Percentiles rank a stretch among this genome's conserved stretches.
phyloP scores from a whole-genome alignment of 2,113 vertebrate genomes.

The Psephotus haematonotus region DNA sequence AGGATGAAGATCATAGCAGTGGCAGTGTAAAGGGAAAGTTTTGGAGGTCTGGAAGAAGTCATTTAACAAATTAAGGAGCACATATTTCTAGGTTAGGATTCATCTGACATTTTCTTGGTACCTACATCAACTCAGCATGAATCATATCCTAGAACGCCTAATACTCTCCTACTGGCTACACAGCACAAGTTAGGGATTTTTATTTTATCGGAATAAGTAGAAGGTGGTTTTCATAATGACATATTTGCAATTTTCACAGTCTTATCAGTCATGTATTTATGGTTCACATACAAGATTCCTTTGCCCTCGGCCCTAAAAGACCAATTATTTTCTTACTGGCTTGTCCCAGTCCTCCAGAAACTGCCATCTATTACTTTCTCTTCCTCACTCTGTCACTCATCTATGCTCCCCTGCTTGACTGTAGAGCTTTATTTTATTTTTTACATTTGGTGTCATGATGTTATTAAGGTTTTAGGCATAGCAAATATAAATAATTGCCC shows the following conservation, averaged over 20 bases:
- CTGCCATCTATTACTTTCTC: neutral
- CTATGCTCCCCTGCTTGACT: neutral
- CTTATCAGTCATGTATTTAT: neutral
- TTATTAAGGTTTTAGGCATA: neutral
- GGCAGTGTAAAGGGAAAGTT: neutral
- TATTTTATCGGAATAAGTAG: neutral
- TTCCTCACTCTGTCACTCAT: neutral
- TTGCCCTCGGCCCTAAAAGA: neutral
- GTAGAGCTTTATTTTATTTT: neutral
- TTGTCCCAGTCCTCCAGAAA: neutral
- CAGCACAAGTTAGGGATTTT: accelerated
- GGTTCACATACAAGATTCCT: neutral
- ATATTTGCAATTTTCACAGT: neutral
- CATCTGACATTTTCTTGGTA: neutral
- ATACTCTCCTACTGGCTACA: neutral
- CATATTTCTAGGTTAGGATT: neutral
- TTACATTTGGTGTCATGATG: neutral
- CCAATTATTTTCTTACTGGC: neutral
- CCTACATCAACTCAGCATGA: neutral
- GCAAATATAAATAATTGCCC: neutral
- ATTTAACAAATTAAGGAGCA: neutral
- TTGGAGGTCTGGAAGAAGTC: neutral
- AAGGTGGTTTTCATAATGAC: neutral
- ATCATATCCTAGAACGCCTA: neutral
- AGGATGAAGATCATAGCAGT: neutral